Evolutionary conservation across 2,888 invertebrate genomes (phyloP), one percentile per base, ranked within the genome.

Genomic region (Branchellion lobata): DNA sequence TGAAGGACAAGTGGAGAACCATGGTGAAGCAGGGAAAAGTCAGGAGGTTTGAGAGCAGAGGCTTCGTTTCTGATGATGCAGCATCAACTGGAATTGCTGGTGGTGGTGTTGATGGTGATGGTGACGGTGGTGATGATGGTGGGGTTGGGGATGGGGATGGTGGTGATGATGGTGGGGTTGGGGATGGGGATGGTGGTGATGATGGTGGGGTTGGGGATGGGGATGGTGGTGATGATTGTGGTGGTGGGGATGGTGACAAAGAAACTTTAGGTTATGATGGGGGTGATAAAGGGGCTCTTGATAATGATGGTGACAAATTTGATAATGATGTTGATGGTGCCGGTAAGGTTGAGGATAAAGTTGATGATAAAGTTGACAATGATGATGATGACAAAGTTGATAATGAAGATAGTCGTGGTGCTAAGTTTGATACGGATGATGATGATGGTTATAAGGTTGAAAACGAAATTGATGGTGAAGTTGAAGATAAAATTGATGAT

Each of bases 21-120:
- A 77, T 77, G 77, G 40, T 77, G 21, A 77, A 77, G 40, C 33
- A 61, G 34, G 77, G 77, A 21, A 77, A 77, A 36, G 36, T 77
- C 18, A 61, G 53, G 21, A 77, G 33, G 65, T 0, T 29, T 51
- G 21, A 75, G 24, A 75, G 24, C 24, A 31, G 36, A 33, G 2
- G 40, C 21, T 18, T 69, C 2, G 18, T 29, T 33, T 24, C 24
- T 27, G 1, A 21, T 27, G 33, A 18, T 31, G 21, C 21, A 61
- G 18, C 24, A 61, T 61, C 29, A 51, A 51, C 51, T 65, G 65
- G 21, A 11, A 21, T 3, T 71, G 71, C 29, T 71, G 29, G 29
- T 71, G 71, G 5, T 31, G 34, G 11, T 71, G 71, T 8, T 71
- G 31, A 31, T 71, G 71, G 3, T 71, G 71, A 31, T 27, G 71